Evolutionary conservation across 2,113 vertebrate species (phyloP), one percentile per base, ranked within the genome.

Genomic region (Globicephala melas): DNA sequence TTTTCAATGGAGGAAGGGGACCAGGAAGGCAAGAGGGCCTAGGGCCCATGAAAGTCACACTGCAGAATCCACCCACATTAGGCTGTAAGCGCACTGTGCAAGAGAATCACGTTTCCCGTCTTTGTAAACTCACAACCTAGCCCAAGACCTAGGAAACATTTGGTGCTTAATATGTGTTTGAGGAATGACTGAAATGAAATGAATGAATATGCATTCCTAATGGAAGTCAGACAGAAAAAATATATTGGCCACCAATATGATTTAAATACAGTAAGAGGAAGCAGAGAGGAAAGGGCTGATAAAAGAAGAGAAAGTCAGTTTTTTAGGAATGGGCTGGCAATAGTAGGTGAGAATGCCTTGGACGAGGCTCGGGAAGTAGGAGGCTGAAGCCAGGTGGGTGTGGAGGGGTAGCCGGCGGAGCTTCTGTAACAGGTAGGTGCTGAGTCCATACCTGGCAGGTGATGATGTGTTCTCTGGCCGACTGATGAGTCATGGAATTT

Each of bases 381-480:
- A 77, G 25, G 67, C 60, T 67, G 15, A 70, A 77, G 53, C 62
- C n/a, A 21, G n/a, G 17, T 20, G 82, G 77, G 26, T 17, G 33
- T 31, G 73, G 41, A 47, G 53, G 63, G 65, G 12, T 63, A 47
- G n/a, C 26, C 6, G 6, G 17, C 25, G 62, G 80, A 63, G 44
- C 44, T 88, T 87, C 82, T 93, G 33, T 60, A 70, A 84, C 50
- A 82, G 5, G n/a, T 89, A 47, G 63, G 7, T 5, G 1, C 76
- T 82, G 62, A 96, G 77, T 68, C 80, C 65, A 38, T 53, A 67
- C 71, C 97, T 96, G 95, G 91, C 63, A 63, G 41, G 44, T n/a
- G 28, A 9, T 31, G 68, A 71, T 88, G 88, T 58, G 79, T 88
- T 95, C 97, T 87, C 85, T 96, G 81, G 67, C 84, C 93, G 84